Conservation (phyloP, 2,797 vertebrate species). For the Pangasius macronema region DNA sequence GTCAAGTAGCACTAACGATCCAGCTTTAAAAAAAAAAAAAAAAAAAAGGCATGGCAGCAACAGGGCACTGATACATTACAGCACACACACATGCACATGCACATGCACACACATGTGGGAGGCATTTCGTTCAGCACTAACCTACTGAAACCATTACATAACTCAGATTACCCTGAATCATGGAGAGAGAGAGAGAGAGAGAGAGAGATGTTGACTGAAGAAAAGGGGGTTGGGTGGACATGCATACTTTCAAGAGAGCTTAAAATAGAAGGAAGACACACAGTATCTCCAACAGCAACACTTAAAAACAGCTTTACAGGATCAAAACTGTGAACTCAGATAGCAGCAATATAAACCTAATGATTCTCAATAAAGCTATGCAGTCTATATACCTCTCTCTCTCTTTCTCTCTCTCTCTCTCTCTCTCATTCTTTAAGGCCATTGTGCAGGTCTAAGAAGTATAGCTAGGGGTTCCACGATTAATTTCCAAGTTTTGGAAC, state of each 20-base stretch:
- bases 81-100: background rate
- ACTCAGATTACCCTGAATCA: constrained; percentile 47
- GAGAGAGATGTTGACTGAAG: constrained; percentile 39
- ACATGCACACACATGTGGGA: constrained; percentile 32
- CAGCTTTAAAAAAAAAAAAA: background rate
- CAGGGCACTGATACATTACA: constrained; percentile 24
- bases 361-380: background rate
- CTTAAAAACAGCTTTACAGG: constrained; percentile 17
- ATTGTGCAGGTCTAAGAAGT: background rate
- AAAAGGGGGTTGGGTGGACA: constrained; percentile 32
- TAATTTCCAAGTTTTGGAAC: background rate
- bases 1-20: constrained; percentile 20
- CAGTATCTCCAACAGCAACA: constrained; percentile 38
- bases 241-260: constrained; percentile 39
- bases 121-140: constrained; percentile 47
- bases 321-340: constrained; percentile 37
- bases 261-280: constrained; percentile 52
- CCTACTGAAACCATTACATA: constrained; percentile 55
- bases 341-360: background rate
- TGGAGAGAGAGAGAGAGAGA: constrained; percentile 26
- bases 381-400: background rate
- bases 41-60: constrained; percentile 22
- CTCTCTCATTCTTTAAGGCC: background rate
- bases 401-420: background rate
- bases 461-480: background rate